Evolutionary conservation across 2,888 invertebrate species (phyloP), one percentile per base, ranked within the genome.

Genomic region (Phorcus lineatus): DNA sequence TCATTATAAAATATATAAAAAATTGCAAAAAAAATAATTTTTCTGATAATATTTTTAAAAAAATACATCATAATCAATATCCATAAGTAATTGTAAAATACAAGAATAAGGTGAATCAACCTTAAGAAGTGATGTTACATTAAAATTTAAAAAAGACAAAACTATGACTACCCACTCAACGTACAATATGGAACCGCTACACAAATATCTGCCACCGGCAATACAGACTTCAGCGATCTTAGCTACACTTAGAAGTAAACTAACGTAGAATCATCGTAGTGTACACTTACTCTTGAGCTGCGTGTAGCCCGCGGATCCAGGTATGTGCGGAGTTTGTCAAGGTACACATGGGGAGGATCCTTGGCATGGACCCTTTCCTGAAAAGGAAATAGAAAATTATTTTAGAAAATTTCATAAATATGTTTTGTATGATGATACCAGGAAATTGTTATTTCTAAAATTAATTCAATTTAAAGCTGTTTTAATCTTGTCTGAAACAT

Each of bases 281-380:
- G n/a, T 28, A 67, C 19, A 80, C 86, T 95, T 95, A 98, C 98
- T 95, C 97, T 95, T 94, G 97, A 97, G 94, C 97, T 98, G 91
- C 98, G 95, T 74, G 98, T 98, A 74, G 98, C 97, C 94, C 97
- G 98, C 3, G 99, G 99, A 93, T 99, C 98, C 93, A 99, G 95
- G 94, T 98, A 99, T 9, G 98, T 98, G 90, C 96, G 95, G 90
- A 99, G 95, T 94, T 98, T 99, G 94, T 97, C 97, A 93, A 99
- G 95, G 95, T 99, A 99, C 94, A 97, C 97, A 80, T 97, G 95
- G 75, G 99, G 99, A 76, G 98, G 97, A 94, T 99, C 98, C 94
- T 99, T 98, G n/a, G 98, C 98, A 93, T 97, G 97, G 89, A 99
- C 98, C 95, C 97, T 96, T 95, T 98, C 98, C 96, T 98, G 94